These are phyloP conservation scores for Hiodon alosoides DNA, from an alignment of 2,113 vertebrate genomes.

Conservation along the genomic window DNA sequence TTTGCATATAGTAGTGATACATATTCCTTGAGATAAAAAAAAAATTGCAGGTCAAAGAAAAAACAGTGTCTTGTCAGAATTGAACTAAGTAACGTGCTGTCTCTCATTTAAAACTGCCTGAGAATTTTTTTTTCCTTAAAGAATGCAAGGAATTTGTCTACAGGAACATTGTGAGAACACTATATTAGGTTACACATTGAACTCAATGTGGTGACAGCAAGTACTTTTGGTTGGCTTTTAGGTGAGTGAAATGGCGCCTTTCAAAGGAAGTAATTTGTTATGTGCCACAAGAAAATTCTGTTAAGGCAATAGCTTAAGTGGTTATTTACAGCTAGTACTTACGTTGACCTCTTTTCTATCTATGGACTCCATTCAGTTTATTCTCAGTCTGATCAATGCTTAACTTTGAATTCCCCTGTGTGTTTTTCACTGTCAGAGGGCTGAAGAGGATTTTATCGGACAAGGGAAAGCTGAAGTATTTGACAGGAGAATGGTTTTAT, in stretches of 20 bases:
- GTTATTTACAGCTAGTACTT: neutral
- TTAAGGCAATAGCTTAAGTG: neutral
- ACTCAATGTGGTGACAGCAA: neutral
- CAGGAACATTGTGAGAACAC: constrained; percentile 23
- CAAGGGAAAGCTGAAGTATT: constrained; percentile 73
- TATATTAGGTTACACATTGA: constrained; percentile 6
- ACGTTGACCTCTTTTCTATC: neutral
- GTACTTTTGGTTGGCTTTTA: neutral
- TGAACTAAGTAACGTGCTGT: neutral
- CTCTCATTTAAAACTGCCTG: constrained; percentile 14
- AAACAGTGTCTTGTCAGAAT: too few species aligned
- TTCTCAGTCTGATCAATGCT: constrained; percentile 5
- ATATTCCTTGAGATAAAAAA: too few species aligned
- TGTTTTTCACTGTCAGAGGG: constrained; percentile 54
- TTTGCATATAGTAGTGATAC: too few species aligned
- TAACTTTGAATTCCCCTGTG: constrained; percentile 1
- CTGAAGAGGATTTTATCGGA: constrained; percentile 68
- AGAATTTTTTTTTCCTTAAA: constrained; percentile 7
- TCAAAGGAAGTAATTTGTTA: neutral
- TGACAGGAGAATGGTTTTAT: constrained; percentile 95
- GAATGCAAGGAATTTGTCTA: constrained; percentile 26
- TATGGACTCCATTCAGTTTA: neutral
- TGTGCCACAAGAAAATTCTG: neutral
- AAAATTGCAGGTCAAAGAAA: too few species aligned
- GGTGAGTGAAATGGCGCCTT: neutral